Evolutionary conservation across 2,113 vertebrate species (phyloP), one percentile per base, ranked within the genome.

Genomic region (Sorex araneus): DNA sequence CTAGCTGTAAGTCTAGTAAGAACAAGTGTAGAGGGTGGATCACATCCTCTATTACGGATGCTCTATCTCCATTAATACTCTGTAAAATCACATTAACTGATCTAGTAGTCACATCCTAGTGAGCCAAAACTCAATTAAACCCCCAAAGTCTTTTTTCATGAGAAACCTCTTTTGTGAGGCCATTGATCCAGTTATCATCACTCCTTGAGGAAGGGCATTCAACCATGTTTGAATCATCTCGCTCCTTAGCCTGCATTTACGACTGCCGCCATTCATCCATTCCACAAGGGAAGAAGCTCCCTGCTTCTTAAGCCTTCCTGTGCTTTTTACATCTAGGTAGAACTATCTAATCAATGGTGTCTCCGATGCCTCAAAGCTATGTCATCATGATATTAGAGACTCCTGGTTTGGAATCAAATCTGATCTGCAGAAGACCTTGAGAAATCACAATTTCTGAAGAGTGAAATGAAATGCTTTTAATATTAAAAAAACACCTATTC

Each of bases 61-160:
- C 76, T 54, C 76, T 32, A 1, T 84, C 25, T 67, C 87, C 50
- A 89, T 83, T 45, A 87, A 25, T 40, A 54, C 90, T 66, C 84
- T 81, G 71, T 83, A 34, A 94, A 89, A 84, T 73, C 32, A 25
- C 75, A 77, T 87, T 93, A 93, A 64, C 80, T 87, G 32, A 83
- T 79, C 75, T 57, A 34, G 64, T 50, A 82, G 80, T 69, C 76
- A 54, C 27, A 81, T 80, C 67, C 45, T 86, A 54, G 21, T 40
- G 36, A 91, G 13, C 43, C 73, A 67, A 94, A 95, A 87, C 73
- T 91, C 84, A 85, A 63, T 87, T 91, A 94, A 95, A 92, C 71
- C 30, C 50, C 76, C 76, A n/a, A 83, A 87, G 90, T 57, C 66
- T 83, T 85, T 88, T 32, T 83, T 70, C 87, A 45, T 64, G 30